Percentiles rank a stretch among this genome's conserved stretches.
phyloP scores from a whole-genome alignment of 2,888 invertebrate genomes.

The Eristalinus aeneus region DNA sequence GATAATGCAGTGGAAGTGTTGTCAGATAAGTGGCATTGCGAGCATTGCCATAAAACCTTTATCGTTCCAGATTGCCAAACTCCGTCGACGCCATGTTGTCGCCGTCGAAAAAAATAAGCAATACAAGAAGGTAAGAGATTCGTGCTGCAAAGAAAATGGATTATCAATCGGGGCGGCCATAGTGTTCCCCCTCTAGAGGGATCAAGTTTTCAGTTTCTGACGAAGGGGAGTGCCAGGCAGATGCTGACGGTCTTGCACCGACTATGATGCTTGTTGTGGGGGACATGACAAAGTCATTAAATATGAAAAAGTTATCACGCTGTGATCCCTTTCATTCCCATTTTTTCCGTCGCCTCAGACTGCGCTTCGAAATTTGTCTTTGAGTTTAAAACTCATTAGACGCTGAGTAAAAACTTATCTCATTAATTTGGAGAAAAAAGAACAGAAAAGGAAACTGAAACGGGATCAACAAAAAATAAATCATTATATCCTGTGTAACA shows the following conservation, averaged over 20 bases:
- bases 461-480: neutral
- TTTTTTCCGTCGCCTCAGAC: slow-evolving; percentile 2
- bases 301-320: slow-evolving; percentile 66
- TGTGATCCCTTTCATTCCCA: slow-evolving; percentile 52
- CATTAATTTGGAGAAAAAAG: slow-evolving; percentile 53
- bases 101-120: neutral
- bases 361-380: slow-evolving; percentile 44
- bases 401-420: slow-evolving; percentile 64
- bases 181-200: slow-evolving; percentile 38
- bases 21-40: slow-evolving; percentile 57
- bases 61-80: neutral
- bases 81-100: neutral
- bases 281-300: slow-evolving; percentile 69
- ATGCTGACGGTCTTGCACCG: neutral
- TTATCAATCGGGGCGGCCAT: slow-evolving; percentile 59
- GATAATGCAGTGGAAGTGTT: slow-evolving; percentile 68
- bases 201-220: slow-evolving; percentile 49
- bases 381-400: slow-evolving; percentile 66
- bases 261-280: slow-evolving; percentile 40
- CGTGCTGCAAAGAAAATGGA: slow-evolving; percentile 20
- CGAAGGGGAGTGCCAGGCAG: slow-evolving; percentile 8
- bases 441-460: slow-evolving; percentile 24
- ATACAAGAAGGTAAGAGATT: slow-evolving; percentile 3
- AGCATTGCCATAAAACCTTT: slow-evolving; percentile 51
- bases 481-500: neutral